Base-by-base conservation (phyloP, 2,113 vertebrate genomes). In the Apaloderma vittatum region DNA sequence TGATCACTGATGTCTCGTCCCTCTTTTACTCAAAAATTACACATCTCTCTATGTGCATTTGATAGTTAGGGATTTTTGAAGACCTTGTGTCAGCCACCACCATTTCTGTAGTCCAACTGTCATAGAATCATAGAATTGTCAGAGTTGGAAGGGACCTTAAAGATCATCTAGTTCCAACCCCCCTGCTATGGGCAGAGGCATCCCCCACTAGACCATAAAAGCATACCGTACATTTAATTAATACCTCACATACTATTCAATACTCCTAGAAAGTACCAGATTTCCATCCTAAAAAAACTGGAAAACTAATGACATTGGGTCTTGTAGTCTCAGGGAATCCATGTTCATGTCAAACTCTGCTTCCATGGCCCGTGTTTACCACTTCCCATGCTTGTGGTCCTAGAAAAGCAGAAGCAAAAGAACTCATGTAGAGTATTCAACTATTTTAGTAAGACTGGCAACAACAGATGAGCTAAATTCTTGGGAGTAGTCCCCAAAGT, bases 1-100 rank as follows among this genome's bases (percentile, higher is more conserved):
- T 63, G 29, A 7, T 45, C 30, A 63, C 0, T 59, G 27, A 63
- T 6, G 12, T 72, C 66, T 75, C 36, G 6, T 52, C 10, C 8
- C 27, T 70, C 30, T 79, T 34, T 24, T 22, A 76, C 43, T 26
- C 3, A 73, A 51, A 70, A 66, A n/a, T 23, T 8, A 32, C 12
- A 46, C 3, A 24, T 55, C 32, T 63, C 19, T 54, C 15, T 32
- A 10, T 37, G 8, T 32, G 7, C 6, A 8, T 52, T 74, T 45
- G 17, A 45, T 37, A 55, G 49, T 74, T 2, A 57, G 11, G 12
- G 16, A 67, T 59, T 81, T 40, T 49, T 73, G n/a, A 74, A 37
- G 20, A n/a, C 7, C 16, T 70, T 62, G 6, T 22, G 34, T 37
- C 24, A 65, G 32, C 21, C 36, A 26, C 17, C 0, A 1, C 15